phyloP scores from a whole-genome alignment of 2,797 vertebrate genomes.

The Dallia pectoralis region DNA sequence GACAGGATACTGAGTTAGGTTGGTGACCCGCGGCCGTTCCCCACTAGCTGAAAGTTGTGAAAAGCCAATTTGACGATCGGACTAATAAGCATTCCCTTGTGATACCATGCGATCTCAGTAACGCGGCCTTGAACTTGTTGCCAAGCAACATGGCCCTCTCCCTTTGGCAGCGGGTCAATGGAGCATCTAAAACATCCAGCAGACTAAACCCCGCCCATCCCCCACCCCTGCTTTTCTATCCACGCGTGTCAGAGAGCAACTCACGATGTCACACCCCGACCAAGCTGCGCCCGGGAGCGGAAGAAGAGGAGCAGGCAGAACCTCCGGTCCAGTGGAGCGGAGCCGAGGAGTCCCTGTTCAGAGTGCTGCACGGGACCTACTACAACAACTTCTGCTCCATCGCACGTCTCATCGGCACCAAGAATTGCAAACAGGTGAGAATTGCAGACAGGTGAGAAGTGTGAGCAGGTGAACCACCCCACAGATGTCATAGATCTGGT shows the following conservation, averaged over 20 bases:
- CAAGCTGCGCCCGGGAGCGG: conserved; percentile 81
- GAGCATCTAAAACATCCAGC: conserved; percentile 53
- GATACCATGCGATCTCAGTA: conserved; percentile 51
- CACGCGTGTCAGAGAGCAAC: conserved; percentile 82
- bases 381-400: conserved; percentile 99
- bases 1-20: conserved; percentile 26
- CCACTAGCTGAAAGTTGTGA: conserved; percentile 48
- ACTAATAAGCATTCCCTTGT: conserved; percentile 60
- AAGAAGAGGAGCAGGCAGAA: conserved; percentile 71
- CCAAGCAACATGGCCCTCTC: conserved; percentile 60
- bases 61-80: conserved; percentile 61
- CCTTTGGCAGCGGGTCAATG: conserved; percentile 44
- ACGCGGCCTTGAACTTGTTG: conserved; percentile 61
- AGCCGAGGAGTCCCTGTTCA: conserved; percentile 93
- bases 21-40: conserved; percentile 61
- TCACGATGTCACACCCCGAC: conserved; percentile 95
- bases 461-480: conserved; percentile 89
- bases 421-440: conserved; percentile 96
- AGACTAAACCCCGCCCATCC: conserved; percentile 22
- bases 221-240: not conserved
- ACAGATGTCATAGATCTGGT: not conserved
- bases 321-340: conserved; percentile 86
- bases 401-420: conserved; percentile 90
- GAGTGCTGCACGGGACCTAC: conserved; percentile 95
- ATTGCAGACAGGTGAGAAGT: conserved; percentile 94